phyloP scores from a whole-genome alignment of 1,140 invertebrate genomes.

The Cyrtorhinus lividipennis region DNA sequence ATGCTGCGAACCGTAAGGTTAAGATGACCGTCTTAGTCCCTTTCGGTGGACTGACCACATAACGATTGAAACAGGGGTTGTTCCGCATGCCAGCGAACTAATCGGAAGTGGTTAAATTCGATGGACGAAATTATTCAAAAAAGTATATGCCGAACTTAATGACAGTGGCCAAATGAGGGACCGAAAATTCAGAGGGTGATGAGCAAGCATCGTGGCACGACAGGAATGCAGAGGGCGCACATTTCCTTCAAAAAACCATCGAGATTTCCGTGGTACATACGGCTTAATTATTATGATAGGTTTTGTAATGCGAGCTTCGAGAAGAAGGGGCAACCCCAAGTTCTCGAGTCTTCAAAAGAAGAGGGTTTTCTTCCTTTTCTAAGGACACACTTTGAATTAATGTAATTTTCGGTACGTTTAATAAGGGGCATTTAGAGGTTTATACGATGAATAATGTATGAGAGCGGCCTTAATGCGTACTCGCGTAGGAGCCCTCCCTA shows the following conservation, averaged over 20 bases:
- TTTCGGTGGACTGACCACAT: too few species aligned
- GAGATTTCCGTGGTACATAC: neutral
- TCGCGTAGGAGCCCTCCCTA: constrained; percentile 13
- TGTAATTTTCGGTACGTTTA: constrained; percentile 16
- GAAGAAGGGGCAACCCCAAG: neutral
- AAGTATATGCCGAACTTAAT: too few species aligned
- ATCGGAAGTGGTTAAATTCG: too few species aligned
- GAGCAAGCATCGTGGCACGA: neutral
- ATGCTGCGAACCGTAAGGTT: too few species aligned
- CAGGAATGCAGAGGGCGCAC: neutral
- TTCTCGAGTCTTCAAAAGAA: neutral
- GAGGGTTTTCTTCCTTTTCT: constrained; percentile 1
- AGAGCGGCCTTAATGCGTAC: constrained; percentile 12
- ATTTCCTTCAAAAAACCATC: neutral
- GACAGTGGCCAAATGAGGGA: too few species aligned
- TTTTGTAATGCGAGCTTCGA: constrained; percentile 3
- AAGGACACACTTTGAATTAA: constrained; percentile 12
- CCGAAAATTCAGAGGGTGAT: neutral
- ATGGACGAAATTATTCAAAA: too few species aligned
- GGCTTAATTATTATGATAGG: constrained; percentile 7
- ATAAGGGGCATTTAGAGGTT: constrained; percentile 16
- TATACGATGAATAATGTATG: constrained; percentile 14
- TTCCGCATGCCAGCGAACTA: too few species aligned
- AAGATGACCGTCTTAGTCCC: too few species aligned
- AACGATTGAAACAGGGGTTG: too few species aligned